Evolutionary conservation across 92 coral and sea anemone genomes (phyloP).

Genomic region (Phenganax stokvisi): DNA sequence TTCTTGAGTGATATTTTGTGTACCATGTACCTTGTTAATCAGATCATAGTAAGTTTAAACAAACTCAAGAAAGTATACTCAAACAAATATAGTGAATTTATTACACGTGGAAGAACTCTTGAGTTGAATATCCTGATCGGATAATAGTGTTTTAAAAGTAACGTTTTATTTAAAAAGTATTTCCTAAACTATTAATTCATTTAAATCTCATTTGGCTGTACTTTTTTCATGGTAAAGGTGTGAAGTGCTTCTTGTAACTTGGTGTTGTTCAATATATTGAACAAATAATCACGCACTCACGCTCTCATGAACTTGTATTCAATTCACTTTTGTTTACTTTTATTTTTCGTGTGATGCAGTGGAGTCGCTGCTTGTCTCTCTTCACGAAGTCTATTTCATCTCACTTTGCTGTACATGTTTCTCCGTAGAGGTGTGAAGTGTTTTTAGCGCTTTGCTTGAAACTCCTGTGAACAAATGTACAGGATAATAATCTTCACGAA

Average conservation of each 20-base stretch:
- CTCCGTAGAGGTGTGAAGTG: too few relatives aligned
- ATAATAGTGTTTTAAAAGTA: constrained; percentile 7
- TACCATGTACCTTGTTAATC: not conserved
- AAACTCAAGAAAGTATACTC: not conserved
- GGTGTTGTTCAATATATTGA: not conserved
- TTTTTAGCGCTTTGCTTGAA: too few relatives aligned
- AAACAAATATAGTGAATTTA: not conserved
- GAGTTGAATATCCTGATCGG: constrained; percentile 26
- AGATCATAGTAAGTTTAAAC: constrained; percentile 9
- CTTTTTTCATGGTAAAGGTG: constrained; percentile 3
- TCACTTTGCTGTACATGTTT: too few relatives aligned
- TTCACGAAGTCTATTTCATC: too few relatives aligned
- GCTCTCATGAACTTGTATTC: not conserved
- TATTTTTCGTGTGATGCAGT: not conserved
- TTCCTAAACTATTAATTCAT: constrained; percentile 35
- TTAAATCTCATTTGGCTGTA: constrained; percentile 35
- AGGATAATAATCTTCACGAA: too few relatives aligned
- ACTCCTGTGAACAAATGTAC: too few relatives aligned
- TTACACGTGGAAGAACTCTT: constrained; percentile 19
- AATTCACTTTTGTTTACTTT: not conserved
- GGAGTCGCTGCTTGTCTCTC: too few relatives aligned
- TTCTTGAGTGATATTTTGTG: constrained; percentile 10
- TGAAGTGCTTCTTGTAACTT: constrained; percentile 5
- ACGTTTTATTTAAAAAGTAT: not conserved
- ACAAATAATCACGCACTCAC: not conserved